Evolutionary conservation across 2,113 vertebrate species (phyloP), one percentile per base, ranked within the genome.

Genomic region (Heterocephalus glaber): DNA sequence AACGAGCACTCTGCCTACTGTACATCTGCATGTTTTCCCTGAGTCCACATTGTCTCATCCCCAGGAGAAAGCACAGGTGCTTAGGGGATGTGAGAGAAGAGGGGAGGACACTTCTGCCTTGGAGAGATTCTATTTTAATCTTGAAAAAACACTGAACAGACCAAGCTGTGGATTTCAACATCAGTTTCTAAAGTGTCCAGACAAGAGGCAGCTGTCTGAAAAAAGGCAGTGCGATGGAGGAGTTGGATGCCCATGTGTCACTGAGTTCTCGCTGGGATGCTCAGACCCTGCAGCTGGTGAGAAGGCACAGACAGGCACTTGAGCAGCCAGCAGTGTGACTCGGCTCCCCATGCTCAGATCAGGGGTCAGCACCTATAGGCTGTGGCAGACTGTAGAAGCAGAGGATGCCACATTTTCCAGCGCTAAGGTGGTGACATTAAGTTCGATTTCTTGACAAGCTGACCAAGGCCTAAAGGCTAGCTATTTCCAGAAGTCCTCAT

Each of bases 121-220:
- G 89, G 56, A 86, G 41, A 96, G 76, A 89, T 85, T 61, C 68
- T 89, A 90, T 72, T 92, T 56, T 96, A 89, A 89, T 92, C 74
- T 97, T 94, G 58, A 16, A 28, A 94, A 83, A 81, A 12, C 68
- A 83, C 49, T 24, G 52, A 95, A 77, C 33, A 92, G 90, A 72
- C 54, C 3, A 74, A 92, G 89, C 65, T 61, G 66, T 72, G 95
- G 95, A 94, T 95, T 86, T 91, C 94, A 63, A 91, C 9, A 60
- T 77, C 90, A 44, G 74, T 93, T 97, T 94, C 95, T 92, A 87
- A 96, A 95, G 94, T 97, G 93, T 95, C 87, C 1, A 1, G n/a
- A 70, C 79, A 79, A 44, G 70, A 89, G 80, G 84, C 92, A 19
- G 82, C 0, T 1, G 33, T 66, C 80, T 92, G 86, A 81, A 87